These are phyloP conservation scores for Osmerus eperlanus DNA, from an alignment of 2,113 vertebrate genomes.

Conservation along the genomic window DNA sequence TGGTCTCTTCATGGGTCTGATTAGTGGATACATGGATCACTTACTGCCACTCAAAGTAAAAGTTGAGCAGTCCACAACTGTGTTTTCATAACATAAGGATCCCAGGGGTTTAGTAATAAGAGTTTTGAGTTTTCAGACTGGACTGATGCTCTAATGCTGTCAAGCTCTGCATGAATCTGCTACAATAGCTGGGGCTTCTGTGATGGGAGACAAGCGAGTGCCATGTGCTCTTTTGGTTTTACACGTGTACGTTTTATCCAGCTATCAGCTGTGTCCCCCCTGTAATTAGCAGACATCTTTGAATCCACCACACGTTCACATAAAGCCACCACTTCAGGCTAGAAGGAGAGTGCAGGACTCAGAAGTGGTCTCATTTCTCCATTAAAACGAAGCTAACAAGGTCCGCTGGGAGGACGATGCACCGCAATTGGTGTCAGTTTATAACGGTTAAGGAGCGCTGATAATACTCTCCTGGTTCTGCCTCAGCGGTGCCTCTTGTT, in stretches of 20 bases:
- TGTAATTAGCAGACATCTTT: slow-evolving; percentile 51
- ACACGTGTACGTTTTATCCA: slow-evolving; percentile 43
- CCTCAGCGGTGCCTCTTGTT: slow-evolving; percentile 54
- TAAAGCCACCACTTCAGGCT: slow-evolving; percentile 40
- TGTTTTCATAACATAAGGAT: too few relatives aligned
- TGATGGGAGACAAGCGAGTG: not conserved
- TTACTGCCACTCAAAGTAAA: too few relatives aligned
- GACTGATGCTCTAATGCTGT: too few relatives aligned
- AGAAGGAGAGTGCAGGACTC: slow-evolving; percentile 43
- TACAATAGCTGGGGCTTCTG: too few relatives aligned
- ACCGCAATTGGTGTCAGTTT: slow-evolving; percentile 61
- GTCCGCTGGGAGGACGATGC: slow-evolving; percentile 57
- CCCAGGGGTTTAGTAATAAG: too few relatives aligned
- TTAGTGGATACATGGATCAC: too few relatives aligned
- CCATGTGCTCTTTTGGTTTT: not conserved
- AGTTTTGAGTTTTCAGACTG: too few relatives aligned
- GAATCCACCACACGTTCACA: not conserved
- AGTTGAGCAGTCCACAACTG: too few relatives aligned
- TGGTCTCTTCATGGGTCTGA: too few relatives aligned
- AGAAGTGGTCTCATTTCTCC: slow-evolving; percentile 57
- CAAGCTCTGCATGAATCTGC: too few relatives aligned
- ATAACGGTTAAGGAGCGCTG: slow-evolving; percentile 61
- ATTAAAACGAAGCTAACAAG: slow-evolving; percentile 67
- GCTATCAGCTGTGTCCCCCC: slow-evolving; percentile 25
- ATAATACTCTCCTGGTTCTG: slow-evolving; percentile 49